phyloP scores from a whole-genome alignment of 2,888 invertebrate species.

The Yponomeuta plumbellus region DNA sequence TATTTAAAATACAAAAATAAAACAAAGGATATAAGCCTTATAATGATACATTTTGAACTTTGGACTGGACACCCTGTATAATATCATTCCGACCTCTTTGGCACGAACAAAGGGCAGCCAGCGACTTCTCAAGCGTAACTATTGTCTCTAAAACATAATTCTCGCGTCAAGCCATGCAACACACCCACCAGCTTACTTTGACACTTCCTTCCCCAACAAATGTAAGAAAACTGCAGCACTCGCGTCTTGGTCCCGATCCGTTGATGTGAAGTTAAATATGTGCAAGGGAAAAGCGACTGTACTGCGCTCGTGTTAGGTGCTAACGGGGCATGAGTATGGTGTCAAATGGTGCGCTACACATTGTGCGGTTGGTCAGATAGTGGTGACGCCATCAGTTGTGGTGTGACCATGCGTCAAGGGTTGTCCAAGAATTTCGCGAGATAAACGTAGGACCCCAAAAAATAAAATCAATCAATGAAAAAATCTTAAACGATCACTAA shows the following conservation, averaged over 20 bases:
- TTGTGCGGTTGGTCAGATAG: background rate
- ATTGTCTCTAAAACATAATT: background rate
- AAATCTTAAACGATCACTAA: no score
- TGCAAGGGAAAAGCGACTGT: background rate
- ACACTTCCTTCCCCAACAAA: background rate
- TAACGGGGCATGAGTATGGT: background rate
- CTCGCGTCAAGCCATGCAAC: background rate
- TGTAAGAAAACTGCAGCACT: background rate
- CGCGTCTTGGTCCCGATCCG: background rate
- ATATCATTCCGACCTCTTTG: no score
- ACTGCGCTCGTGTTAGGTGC: background rate
- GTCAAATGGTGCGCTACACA: constrained; percentile 2
- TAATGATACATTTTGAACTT: no score
- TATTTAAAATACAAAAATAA: no score
- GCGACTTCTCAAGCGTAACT: background rate
- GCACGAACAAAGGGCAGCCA: background rate
- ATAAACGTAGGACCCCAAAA: no score
- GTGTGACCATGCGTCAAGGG: background rate
- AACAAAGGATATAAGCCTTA: no score
- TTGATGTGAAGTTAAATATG: background rate
- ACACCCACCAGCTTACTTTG: background rate
- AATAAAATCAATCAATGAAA: no score
- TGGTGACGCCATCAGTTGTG: background rate
- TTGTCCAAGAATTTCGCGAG: no score
- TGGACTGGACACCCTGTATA: no score